Base-by-base conservation (phyloP, 2,888 invertebrate genomes). In the Sylvicola cinctus region DNA sequence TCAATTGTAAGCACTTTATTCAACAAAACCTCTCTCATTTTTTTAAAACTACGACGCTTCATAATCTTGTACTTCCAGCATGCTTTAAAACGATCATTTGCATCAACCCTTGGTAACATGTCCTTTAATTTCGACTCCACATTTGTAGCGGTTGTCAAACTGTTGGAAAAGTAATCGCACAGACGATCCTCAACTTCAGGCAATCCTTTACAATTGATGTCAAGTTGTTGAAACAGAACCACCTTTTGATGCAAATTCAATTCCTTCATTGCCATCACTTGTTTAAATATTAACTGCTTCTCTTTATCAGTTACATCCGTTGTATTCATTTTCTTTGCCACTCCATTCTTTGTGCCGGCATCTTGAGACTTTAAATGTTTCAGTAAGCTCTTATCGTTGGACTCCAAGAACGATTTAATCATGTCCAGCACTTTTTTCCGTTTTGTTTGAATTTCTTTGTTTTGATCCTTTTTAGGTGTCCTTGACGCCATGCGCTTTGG, bases 351-450 rank as follows among this genome's bases (percentile, higher is more conserved):
- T 25, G 16, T 15, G 14, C 36, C 30, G 7, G 32, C 30, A 39
- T 41, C 16, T 43, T 36, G 36, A 8, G 44, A 42, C 3, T 40
- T 40, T 13, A 48, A 35, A 33, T 52, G 44, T 20, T 46, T 41
- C 3, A 52, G 31, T 13, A 52, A 29, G 2, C 44, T 42, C 7
- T 45, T 40, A 17, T 56, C 54, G 14, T 36, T 29, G 20, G 16
- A 34, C 15, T 47, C 45, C 4, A 56, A 31, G 29, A 54, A 38
- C 27, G 43, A 46, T 16, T 48, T 45, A 30, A 56, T 45, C 23
- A 53, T 32, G 30, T 44, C 39, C 39, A 49, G 39, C 4, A 51
- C 31, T 30, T 49, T 45, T 26, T 49, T 47, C 3, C 49, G 43
- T 35, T 51, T 46, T 7, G 28, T 6, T 6, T 8, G 6, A 28